phyloP scores from a whole-genome alignment of 2,888 invertebrate genomes.

The Scaptomyza polygonia region DNA sequence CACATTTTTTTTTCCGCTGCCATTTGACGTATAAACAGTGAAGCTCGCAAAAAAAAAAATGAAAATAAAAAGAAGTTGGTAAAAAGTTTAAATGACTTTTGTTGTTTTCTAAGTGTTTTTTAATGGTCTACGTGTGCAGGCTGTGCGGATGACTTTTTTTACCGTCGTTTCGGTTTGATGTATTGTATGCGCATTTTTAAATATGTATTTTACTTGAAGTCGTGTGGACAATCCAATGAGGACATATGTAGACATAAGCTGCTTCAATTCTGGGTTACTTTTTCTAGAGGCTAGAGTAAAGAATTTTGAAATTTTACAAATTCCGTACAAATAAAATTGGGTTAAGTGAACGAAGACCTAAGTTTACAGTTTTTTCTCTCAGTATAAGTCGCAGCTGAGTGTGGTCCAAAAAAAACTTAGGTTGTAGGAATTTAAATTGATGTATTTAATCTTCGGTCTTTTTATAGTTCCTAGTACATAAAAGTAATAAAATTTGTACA shows the following conservation, averaged over 20 bases:
- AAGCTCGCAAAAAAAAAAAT: constrained; percentile 27
- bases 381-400: background rate
- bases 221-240: constrained; percentile 22
- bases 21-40: constrained; percentile 47
- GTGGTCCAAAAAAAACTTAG: background rate
- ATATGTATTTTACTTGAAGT: constrained; percentile 43
- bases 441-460: background rate
- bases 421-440: background rate
- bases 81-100: constrained; percentile 80
- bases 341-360: background rate
- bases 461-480: background rate
- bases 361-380: background rate
- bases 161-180: constrained; percentile 24
- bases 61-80: constrained; percentile 60
- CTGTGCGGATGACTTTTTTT: constrained; percentile 25
- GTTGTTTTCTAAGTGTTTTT: constrained; percentile 80
- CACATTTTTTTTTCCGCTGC: constrained; percentile 59
- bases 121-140: constrained; percentile 75
- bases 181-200: constrained; percentile 54
- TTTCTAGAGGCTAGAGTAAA: background rate
- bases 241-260: background rate
- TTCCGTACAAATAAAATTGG: background rate
- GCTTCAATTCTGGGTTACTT: constrained; percentile 1
- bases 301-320: background rate
- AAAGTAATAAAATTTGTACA: constrained; percentile 8